Conservation (phyloP, 1,140 invertebrate species). For the Cheumatopsyche charites region DNA sequence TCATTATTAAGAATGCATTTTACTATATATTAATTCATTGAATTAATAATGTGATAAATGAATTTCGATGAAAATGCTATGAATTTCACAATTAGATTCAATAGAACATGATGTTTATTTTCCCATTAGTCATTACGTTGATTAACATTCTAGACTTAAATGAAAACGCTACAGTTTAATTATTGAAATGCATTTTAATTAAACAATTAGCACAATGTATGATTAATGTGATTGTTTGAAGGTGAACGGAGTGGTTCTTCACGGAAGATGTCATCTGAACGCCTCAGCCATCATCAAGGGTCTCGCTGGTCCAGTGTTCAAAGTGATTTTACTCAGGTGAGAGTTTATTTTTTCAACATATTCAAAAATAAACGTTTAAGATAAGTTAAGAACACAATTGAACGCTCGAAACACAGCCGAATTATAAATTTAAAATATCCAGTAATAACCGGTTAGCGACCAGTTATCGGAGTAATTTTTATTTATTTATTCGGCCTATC, state of each 20-base stretch:
- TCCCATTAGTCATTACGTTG: too few relatives aligned
- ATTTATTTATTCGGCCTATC: background rate
- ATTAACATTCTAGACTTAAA: too few relatives aligned
- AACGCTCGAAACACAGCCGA: background rate
- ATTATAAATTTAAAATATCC: background rate
- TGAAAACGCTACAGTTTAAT: too few relatives aligned
- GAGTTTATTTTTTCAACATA: constrained; percentile 28
- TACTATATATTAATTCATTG: too few relatives aligned
- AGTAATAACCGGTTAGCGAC: background rate
- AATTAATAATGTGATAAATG: too few relatives aligned
- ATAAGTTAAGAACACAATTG: too few relatives aligned
- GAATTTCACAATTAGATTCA: too few relatives aligned
- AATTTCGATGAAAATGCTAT: too few relatives aligned
- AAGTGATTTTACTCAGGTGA: constrained; percentile 87
- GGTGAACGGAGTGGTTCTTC: constrained; percentile 94
- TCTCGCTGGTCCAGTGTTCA: constrained; percentile 80
- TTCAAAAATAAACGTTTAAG: constrained; percentile 10
- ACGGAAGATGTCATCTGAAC: constrained; percentile 94
- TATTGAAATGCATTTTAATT: too few relatives aligned
- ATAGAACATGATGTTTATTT: too few relatives aligned
- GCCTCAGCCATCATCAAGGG: constrained; percentile 95
- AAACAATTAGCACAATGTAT: background rate
- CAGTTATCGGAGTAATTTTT: background rate
- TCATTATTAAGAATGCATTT: too few relatives aligned
- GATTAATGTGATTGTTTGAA: constrained; percentile 57